phyloP scores from a whole-genome alignment of 2,888 invertebrate genomes.

The Sylvicola cinctus region DNA sequence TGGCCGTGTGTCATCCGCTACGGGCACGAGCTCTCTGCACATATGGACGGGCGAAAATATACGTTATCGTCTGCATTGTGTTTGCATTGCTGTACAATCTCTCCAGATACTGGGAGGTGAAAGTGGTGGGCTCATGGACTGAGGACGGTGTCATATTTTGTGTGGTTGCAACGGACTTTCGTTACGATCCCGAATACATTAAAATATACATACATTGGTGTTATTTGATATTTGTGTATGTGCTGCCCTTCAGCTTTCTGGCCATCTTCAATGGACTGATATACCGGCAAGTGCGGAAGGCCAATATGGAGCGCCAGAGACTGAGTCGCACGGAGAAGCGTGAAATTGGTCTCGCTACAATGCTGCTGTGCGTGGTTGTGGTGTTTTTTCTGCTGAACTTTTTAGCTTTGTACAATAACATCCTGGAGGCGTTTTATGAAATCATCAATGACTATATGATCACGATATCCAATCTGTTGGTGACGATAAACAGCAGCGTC shows the following conservation, averaged over 20 bases:
- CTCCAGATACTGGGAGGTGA: conserved; percentile 56
- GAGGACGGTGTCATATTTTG: conserved; percentile 43
- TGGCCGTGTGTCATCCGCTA: conserved; percentile 81
- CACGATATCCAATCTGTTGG: conserved; percentile 73
- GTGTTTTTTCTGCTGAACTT: conserved; percentile 90
- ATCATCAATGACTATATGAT: conserved; percentile 47
- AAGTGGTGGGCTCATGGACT: conserved; percentile 23
- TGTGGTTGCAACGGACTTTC: conserved; percentile 42
- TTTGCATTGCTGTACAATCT: conserved; percentile 73
- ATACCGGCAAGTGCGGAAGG: conserved; percentile 63
- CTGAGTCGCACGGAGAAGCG: conserved; percentile 75
- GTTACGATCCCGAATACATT: conserved; percentile 53
- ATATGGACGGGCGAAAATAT: conserved; percentile 64
- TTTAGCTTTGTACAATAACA: conserved; percentile 66
- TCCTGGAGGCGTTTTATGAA: conserved; percentile 59
- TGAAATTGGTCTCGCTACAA: conserved; percentile 84
- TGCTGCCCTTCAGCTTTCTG: conserved; percentile 74
- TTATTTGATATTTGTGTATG: conserved; percentile 84
- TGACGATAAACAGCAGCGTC: conserved; percentile 91
- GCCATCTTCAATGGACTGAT: conserved; percentile 82
- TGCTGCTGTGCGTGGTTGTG: conserved; percentile 84
- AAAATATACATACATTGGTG: conserved; percentile 84
- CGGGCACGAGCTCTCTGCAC: conserved; percentile 79
- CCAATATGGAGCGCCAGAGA: conserved; percentile 74
- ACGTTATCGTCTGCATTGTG: conserved; percentile 60